Evolutionary conservation across 2,888 invertebrate species (phyloP), one percentile per base, ranked within the genome.

Genomic region (Leucania comma): DNA sequence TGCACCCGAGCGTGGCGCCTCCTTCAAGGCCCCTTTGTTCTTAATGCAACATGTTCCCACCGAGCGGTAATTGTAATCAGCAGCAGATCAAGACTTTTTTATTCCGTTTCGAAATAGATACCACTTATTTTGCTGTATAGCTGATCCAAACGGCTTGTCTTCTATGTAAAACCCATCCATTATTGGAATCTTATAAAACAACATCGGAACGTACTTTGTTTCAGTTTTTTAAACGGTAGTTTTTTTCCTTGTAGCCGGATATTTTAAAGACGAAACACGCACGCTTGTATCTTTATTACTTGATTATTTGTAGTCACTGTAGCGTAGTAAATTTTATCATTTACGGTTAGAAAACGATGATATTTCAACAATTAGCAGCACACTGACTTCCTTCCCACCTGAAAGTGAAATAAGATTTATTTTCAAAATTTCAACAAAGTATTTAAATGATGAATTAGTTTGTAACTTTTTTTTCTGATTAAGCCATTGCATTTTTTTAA

Each of bases 31-130:
- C 91, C 84, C 92, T 92, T 94, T 93, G 93, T 94, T 93, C 90
- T 90, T 90, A 90, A 90, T 89, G 90, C 92, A 91, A 90, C 90
- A 88, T 90, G 86, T 94, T 94, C 94, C 92, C 94, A 95, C 93
- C 91, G 89, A 92, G 88, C 89, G 87, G 90, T 92, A 91, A 92
- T 90, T 91, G 89, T 91, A 92, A 93, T 93, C 92, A 92, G 88
- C 88, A 86, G 86, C 87, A 87, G 89, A 92, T 91, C 91, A 88
- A 92, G 89, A 89, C 84, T 89, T 91, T 90, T 78, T 92, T 90
- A 89, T 92, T 89, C 78, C 82, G 85, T 91, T 92, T 91, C 90
- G 90, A 90, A 90, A 90, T 78, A 85, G 76, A 80, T 74, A 77
- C 84, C 65, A 78, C 64, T 78, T 59, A 81, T 79, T 87, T 83